These are phyloP conservation scores for Lota lota DNA, from an alignment of 2,113 vertebrate genomes.

Conservation along the genomic window DNA sequence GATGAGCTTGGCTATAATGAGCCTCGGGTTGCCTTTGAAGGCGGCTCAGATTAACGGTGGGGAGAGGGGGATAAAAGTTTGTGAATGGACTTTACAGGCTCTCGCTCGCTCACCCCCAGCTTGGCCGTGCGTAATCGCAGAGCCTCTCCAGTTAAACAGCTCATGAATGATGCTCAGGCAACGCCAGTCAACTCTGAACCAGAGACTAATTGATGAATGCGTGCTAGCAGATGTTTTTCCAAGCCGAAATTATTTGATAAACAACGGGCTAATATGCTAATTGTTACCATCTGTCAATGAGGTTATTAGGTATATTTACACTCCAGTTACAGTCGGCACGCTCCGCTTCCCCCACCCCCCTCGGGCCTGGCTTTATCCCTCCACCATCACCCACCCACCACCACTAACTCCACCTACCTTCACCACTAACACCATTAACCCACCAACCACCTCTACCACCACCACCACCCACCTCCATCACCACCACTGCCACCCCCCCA, in stretches of 20 bases:
- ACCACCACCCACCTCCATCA: too few relatives aligned
- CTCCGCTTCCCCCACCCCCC: conserved; percentile 37
- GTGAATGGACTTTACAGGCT: conserved; percentile 47
- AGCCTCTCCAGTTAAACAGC: conserved; percentile 52
- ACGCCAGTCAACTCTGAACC: conserved; percentile 65
- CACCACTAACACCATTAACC: too few relatives aligned
- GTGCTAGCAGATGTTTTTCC: conserved; percentile 68
- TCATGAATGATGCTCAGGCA: conserved; percentile 68
- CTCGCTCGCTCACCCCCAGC: conserved; percentile 23
- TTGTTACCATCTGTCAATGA: conserved; percentile 65
- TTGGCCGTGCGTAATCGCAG: conserved; percentile 40
- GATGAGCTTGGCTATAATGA: conserved; percentile 56
- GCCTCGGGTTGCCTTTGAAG: conserved; percentile 62
- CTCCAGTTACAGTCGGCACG: conserved; percentile 66
- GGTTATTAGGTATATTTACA: conserved; percentile 58
- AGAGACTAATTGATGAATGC: conserved; percentile 66
- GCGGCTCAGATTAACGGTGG: conserved; percentile 45
- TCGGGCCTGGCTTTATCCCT: conserved; percentile 25
- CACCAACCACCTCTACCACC: too few relatives aligned
- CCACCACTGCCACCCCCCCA: too few relatives aligned
- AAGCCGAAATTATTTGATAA: conserved; percentile 74
- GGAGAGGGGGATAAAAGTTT: conserved; percentile 40
- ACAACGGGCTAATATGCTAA: conserved; percentile 75
- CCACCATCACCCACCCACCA: not conserved
- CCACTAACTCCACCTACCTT: too few relatives aligned